These are phyloP conservation scores for Petrolisthes manimaculis DNA, from an alignment of 2,888 invertebrate species.

Conservation along the genomic window DNA sequence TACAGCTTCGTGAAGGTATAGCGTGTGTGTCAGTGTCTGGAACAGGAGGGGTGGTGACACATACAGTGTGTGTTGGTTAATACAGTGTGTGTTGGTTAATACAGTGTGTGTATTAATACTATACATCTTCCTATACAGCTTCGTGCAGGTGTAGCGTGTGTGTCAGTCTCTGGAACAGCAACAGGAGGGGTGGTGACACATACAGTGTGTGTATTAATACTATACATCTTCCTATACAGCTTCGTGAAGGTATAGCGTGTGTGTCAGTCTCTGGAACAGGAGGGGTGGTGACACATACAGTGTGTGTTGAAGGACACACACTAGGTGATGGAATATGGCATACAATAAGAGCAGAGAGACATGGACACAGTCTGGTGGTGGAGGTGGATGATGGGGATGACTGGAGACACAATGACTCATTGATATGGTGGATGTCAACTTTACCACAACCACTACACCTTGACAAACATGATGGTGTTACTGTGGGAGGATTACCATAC, in stretches of 20 bases:
- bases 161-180: too few relatives aligned
- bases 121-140: slow-evolving; percentile 8
- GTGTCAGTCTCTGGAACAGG: slow-evolving; percentile 42
- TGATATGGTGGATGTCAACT: not conserved
- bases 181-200: too few relatives aligned
- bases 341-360: slow-evolving; percentile 42
- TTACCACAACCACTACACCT: slow-evolving; percentile 38
- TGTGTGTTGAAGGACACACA: slow-evolving; percentile 36
- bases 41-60: slow-evolving; percentile 17
- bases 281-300: not conserved
- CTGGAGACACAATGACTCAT: slow-evolving; percentile 31
- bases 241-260: slow-evolving; percentile 43
- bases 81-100: too few relatives aligned
- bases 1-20: slow-evolving; percentile 45
- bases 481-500: slow-evolving; percentile 55
- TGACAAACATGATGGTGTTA: slow-evolving; percentile 52
- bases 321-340: slow-evolving; percentile 63
- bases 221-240: slow-evolving; percentile 33
- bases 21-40: slow-evolving; percentile 42
- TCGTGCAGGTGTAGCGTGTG: slow-evolving; percentile 41
- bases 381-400: slow-evolving; percentile 58
- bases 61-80: slow-evolving; percentile 35
- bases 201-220: too few relatives aligned
- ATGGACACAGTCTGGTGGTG: slow-evolving; percentile 59
- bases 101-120: too few relatives aligned